Percentiles rank a stretch among this genome's conserved stretches.
These are phyloP conservation scores for Zalophus californianus DNA, from an alignment of 2,797 vertebrate genomes.

Conservation along the genomic window DNA sequence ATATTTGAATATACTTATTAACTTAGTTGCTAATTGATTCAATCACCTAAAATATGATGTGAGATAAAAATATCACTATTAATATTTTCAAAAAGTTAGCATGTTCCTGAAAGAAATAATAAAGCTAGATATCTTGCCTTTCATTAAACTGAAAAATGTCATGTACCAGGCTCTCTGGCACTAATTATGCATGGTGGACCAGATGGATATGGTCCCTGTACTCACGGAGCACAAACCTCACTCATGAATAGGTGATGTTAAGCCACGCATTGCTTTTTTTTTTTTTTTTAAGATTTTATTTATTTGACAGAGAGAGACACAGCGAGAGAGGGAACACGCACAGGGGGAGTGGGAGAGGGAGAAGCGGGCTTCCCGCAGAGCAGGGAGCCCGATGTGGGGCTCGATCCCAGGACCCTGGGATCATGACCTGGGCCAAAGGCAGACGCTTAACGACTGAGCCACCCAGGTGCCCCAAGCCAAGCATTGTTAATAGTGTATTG, in stretches of 20 bases:
- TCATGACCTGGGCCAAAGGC: no score
- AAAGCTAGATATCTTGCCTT: conserved; percentile 6
- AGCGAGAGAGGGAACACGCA: no score
- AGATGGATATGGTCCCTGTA: not conserved
- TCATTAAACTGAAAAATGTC: conserved; percentile 26
- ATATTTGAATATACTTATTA: not conserved
- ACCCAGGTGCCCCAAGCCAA: not conserved
- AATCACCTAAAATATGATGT: conserved; percentile 15
- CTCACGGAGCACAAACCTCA: not conserved
- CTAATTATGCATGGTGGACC: not conserved
- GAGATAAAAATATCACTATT: conserved; percentile 2
- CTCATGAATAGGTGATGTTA: not conserved
- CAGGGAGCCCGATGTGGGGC: no score
- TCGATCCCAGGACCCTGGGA: no score
- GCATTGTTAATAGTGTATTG: not conserved
- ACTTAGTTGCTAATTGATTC: not conserved
- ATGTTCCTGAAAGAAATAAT: conserved; percentile 6
- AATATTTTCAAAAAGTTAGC: not conserved
- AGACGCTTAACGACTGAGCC: no score
- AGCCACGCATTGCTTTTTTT: not conserved
- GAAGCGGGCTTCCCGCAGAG: no score
- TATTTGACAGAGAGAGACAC: no score
- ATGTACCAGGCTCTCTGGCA: not conserved
- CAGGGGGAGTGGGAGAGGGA: no score
- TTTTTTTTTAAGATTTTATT: no score